These are phyloP conservation scores for Glossophaga mutica DNA, from an alignment of 2,797 vertebrate species.

Conservation along the genomic window DNA sequence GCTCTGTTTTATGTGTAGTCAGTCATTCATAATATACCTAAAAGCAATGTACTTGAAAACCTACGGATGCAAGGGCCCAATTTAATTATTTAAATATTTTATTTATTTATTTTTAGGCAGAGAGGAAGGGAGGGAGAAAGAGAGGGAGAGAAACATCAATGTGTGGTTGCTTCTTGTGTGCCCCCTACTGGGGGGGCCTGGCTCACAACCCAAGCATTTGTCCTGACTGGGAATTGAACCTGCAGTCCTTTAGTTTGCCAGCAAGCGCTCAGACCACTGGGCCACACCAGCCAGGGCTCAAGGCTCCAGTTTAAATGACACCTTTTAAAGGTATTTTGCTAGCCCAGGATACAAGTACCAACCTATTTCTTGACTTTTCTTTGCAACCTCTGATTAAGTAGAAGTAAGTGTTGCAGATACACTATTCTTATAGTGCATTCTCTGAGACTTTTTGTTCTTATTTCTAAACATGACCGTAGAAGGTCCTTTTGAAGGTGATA, in stretches of 20 bases:
- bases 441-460: background rate
- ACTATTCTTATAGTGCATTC: background rate
- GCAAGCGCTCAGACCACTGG: no score
- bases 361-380: constrained; percentile 1
- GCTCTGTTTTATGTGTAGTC: constrained; percentile 6
- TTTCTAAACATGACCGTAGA: constrained; percentile 15
- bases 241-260: no score
- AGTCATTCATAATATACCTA: background rate
- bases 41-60: constrained; percentile 37
- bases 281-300: no score
- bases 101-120: no score
- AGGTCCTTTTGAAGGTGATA: background rate
- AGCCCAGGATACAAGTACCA: background rate
- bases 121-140: no score
- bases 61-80: background rate
- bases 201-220: no score
- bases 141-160: no score
- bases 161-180: no score
- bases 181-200: no score
- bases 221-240: no score
- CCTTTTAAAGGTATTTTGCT: background rate
- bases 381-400: background rate
- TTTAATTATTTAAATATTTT: no score
- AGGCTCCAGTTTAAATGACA: background rate
- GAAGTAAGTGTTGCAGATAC: background rate